A percentile compares a stretch with the other conserved stretches of the same genome.
Evolutionary conservation across 2,797 vertebrate genomes (phyloP).

Genomic region (Coranthus polyacanthus): DNA sequence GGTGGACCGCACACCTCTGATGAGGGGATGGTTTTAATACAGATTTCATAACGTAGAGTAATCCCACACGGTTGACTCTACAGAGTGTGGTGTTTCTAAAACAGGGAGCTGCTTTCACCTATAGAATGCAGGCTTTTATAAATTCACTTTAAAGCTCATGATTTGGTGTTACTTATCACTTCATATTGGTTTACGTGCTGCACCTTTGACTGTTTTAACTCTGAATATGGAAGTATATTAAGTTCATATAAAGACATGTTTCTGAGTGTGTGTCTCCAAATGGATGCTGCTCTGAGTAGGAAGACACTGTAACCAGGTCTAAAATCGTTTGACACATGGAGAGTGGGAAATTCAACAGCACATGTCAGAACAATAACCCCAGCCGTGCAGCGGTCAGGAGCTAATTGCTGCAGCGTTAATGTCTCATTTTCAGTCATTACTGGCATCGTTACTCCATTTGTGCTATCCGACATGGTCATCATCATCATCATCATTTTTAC

Average conservation of each 20-base stretch:
- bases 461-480: not conserved
- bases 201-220: too few relatives aligned
- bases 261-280: not conserved
- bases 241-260: not conserved
- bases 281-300: not conserved
- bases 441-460: not conserved
- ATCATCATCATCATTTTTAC: not conserved
- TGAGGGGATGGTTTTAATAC: too few relatives aligned
- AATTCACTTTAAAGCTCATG: too few relatives aligned
- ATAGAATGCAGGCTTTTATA: too few relatives aligned
- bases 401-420: not conserved
- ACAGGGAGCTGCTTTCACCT: too few relatives aligned
- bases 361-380: slow-evolving; percentile 1
- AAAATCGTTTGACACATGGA: not conserved
- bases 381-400: not conserved
- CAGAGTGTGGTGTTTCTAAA: too few relatives aligned
- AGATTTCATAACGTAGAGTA: too few relatives aligned
- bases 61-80: too few relatives aligned
- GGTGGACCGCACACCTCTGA: too few relatives aligned
- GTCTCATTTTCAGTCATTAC: slow-evolving; percentile 15
- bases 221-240: too few relatives aligned
- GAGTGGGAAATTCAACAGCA: not conserved
- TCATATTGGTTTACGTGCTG: too few relatives aligned
- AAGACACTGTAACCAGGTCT: not conserved
- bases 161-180: too few relatives aligned